Evolutionary conservation across 2,888 invertebrate genomes (phyloP), one percentile per base, ranked within the genome.

Genomic region (Aspidiotus destructor): DNA sequence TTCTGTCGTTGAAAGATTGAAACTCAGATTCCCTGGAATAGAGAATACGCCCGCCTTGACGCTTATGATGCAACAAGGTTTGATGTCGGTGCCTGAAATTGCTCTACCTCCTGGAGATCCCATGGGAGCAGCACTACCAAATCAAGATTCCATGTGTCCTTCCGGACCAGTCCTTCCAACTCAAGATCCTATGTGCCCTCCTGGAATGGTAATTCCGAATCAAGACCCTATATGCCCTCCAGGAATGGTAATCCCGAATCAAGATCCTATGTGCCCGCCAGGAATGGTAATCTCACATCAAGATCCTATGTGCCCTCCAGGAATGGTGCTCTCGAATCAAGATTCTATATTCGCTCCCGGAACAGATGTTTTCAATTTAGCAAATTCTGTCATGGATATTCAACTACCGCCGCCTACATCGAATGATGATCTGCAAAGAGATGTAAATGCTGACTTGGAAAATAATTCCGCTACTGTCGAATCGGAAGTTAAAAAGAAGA

Each of bases 401-500:
- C 10, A 48, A 11, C 48, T 48, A 48, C 11, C 48, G 2, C 11
- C 10, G 10, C 6, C 11, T n/a, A n/a, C 10, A n/a, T 48, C 48
- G 48, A n/a, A 11, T 13, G 48, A 48, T 11, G 5, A 5, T 28
- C 28, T 28, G 28, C 28, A 28, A 28, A 1, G 5, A 28, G 48
- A 48, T 6, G 10, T n/a, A 48, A 48, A 48, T 13, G 48, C 48
- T 11, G 48, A 48, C 11, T 11, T 6, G 10, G 48, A n/a, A 11
- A 11, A n/a, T 11, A 55, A 3, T n/a, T 55, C 17, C 10, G 55
- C n/a, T 1, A 15, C 55, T 13, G 52, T 52, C 52, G 55, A 17
- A n/a, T 2, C 55, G n/a, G 55, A 55, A 55, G 5, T 6, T n/a
- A 55, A 55, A 17, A 55, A 55, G 55, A 80, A 72, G 77, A 80